phyloP scores from a whole-genome alignment of 2,797 vertebrate species.

The Schizothorax lantsangensis region DNA sequence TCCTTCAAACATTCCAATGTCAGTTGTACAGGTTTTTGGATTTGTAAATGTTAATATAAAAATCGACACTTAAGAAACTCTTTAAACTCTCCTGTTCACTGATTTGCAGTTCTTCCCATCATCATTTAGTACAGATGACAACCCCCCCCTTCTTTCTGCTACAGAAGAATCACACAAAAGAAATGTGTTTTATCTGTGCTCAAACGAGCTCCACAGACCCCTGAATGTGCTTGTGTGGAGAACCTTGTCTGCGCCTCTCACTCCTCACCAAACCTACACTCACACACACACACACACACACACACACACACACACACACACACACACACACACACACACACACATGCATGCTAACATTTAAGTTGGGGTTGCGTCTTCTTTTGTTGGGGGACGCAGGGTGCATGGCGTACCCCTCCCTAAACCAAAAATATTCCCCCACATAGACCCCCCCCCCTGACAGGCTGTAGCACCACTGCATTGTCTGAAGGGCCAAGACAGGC shows the following conservation, averaged over 20 bases:
- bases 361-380: constrained; percentile 78
- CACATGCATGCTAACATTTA: constrained; percentile 70
- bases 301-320: constrained; percentile 6
- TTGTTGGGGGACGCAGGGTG: constrained; percentile 74
- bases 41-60: background rate
- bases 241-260: constrained; percentile 32
- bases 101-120: background rate
- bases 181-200: constrained; percentile 72
- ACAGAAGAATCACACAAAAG: constrained; percentile 70
- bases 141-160: constrained; percentile 37
- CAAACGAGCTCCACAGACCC: constrained; percentile 67
- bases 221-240: constrained; percentile 69
- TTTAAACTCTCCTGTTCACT: background rate
- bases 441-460: constrained; percentile 59
- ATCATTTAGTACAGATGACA: background rate
- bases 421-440: constrained; percentile 49
- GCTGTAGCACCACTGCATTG: constrained; percentile 80
- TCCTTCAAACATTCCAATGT: background rate
- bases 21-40: background rate
- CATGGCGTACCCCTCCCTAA: constrained; percentile 67
- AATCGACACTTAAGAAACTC: background rate
- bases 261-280: constrained; percentile 3
- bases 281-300: constrained; percentile 11
- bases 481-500: constrained; percentile 73
- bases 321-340: constrained; percentile 40